phyloP scores from a whole-genome alignment of 2,113 vertebrate genomes.

The Ursus arctos region DNA sequence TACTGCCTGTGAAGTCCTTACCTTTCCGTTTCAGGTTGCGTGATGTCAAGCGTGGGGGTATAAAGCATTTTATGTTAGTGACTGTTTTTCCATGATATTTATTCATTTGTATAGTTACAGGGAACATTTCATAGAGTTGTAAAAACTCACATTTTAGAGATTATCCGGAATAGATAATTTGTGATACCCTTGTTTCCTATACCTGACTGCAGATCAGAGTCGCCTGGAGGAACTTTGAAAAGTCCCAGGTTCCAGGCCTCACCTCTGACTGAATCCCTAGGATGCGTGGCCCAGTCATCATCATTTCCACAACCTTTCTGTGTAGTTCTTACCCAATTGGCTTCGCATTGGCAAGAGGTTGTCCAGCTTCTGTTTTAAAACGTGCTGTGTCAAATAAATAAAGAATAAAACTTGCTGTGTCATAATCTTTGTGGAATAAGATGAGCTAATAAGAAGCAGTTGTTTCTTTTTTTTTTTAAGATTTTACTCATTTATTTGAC shows the following conservation, averaged over 20 bases:
- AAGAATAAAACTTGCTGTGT: background rate
- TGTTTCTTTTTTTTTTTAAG: background rate
- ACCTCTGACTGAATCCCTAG: background rate
- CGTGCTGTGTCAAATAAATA: background rate
- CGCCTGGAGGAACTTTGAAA: background rate
- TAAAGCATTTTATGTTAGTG: background rate
- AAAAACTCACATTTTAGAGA: background rate
- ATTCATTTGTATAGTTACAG: background rate
- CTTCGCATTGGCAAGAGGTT: background rate
- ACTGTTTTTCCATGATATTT: background rate
- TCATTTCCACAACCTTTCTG: background rate
- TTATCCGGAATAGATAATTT: background rate
- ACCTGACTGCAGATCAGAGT: background rate
- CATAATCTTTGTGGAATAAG: background rate
- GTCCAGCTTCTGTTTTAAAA: background rate
- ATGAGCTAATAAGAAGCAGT: background rate
- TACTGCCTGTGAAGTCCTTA: background rate
- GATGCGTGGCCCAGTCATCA: background rate
- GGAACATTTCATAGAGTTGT: background rate
- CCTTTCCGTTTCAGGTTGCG: background rate
- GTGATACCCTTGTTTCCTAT: background rate
- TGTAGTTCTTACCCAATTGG: background rate
- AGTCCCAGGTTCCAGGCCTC: background rate
- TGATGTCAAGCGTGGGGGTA: background rate
- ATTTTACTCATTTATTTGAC: too few relatives aligned